A percentile compares a stretch with the other conserved stretches of the same genome.
Evolutionary conservation across 2,888 invertebrate species (phyloP).

Genomic region (Aphidius colemani): DNA sequence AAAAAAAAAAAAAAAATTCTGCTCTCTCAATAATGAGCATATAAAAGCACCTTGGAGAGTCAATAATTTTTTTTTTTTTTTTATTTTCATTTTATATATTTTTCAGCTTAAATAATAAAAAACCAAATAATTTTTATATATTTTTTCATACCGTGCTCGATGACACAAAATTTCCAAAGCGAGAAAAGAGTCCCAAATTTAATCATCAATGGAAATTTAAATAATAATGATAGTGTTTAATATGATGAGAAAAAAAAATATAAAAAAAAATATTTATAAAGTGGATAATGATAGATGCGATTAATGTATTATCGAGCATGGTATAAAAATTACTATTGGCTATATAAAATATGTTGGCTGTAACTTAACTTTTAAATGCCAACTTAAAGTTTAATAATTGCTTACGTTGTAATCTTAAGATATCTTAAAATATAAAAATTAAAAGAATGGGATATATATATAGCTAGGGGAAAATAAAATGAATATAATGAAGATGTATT

Average conservation of each 20-base stretch:
- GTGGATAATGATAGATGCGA: not conserved
- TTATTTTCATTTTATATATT: too few species aligned
- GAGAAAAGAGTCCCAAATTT: too few species aligned
- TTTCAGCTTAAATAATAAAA: too few species aligned
- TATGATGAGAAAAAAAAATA: not conserved
- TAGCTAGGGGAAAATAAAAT: conserved; percentile 1
- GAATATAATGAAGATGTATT: not conserved
- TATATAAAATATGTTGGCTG: not conserved
- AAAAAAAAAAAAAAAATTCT: too few species aligned
- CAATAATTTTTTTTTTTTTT: too few species aligned
- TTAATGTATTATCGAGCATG: conserved; percentile 6
- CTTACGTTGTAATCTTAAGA: not conserved
- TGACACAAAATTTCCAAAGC: too few species aligned
- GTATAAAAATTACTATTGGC: not conserved
- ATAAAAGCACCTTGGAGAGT: too few species aligned
- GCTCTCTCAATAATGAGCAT: too few species aligned
- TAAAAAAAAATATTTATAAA: not conserved
- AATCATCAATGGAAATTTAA: too few species aligned
- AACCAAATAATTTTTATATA: too few species aligned
- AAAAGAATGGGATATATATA: not conserved
- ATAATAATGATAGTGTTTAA: too few species aligned
- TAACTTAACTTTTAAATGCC: conserved; percentile 6
- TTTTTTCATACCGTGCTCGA: too few species aligned
- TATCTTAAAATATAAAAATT: conserved; percentile 3
- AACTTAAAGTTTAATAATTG: not conserved